Conservation (phyloP, 2,888 invertebrate genomes). For the Aporophyla lueneburgensis region DNA sequence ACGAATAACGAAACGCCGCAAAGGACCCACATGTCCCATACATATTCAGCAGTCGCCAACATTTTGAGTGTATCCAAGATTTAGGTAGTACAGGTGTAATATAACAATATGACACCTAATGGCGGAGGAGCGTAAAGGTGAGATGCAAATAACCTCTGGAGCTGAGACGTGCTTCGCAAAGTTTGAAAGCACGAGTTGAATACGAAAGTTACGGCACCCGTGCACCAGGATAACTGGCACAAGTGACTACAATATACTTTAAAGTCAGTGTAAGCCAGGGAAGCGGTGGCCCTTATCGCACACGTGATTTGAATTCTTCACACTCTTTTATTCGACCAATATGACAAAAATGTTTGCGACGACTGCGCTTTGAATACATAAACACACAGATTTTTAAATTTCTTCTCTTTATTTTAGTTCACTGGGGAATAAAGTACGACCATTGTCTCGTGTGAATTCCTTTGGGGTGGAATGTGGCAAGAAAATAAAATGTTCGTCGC, state of each 20-base stretch:
- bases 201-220: constrained; percentile 77
- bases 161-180: constrained; percentile 82
- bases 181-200: constrained; percentile 82
- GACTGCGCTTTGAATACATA: constrained; percentile 83
- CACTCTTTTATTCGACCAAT: constrained; percentile 83
- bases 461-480: constrained; percentile 30
- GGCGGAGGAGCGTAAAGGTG: constrained; percentile 81
- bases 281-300: constrained; percentile 84
- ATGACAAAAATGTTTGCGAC: constrained; percentile 84
- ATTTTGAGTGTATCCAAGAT: constrained; percentile 59
- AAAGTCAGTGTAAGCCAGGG: constrained; percentile 82
- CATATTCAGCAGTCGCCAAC: constrained; percentile 53
- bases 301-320: constrained; percentile 83
- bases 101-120: constrained; percentile 83
- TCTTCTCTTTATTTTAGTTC: constrained; percentile 56
- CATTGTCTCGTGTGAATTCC: constrained; percentile 40
- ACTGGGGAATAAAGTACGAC: constrained; percentile 38
- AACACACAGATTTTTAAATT: constrained; percentile 70
- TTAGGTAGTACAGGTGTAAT: constrained; percentile 71
- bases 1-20: background rate
- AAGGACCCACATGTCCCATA: constrained; percentile 29
- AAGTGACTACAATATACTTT: constrained; percentile 84
- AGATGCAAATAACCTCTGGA: constrained; percentile 85
- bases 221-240: constrained; percentile 77
- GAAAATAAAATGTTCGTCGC: constrained; percentile 34